Conservation (phyloP, 2,888 invertebrate species). For the Sclerodermus sp. region DNA sequence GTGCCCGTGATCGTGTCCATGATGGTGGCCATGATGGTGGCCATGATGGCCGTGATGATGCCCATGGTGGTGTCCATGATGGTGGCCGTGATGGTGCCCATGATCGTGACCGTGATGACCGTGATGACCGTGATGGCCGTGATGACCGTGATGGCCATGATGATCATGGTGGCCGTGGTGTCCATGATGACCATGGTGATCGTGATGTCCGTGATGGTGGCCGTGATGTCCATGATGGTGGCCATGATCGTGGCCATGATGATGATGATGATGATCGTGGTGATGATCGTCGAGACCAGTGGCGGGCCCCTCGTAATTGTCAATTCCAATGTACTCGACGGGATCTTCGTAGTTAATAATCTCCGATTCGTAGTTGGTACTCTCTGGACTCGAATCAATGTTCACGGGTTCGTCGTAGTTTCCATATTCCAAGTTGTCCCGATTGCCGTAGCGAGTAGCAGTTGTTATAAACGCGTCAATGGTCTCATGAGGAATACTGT, state of each 20-base stretch:
- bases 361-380: too few relatives aligned
- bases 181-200: slow-evolving; percentile 2
- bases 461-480: too few relatives aligned
- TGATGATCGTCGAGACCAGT: slow-evolving; percentile 19
- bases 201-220: slow-evolving; percentile 20
- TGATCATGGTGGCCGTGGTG: slow-evolving; percentile 10
- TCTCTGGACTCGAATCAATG: too few relatives aligned
- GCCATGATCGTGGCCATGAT: slow-evolving; percentile 22
- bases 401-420: too few relatives aligned
- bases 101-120: not conserved
- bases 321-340: too few relatives aligned
- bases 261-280: slow-evolving; percentile 12
- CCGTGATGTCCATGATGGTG: slow-evolving; percentile 9
- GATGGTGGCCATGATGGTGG: not conserved
- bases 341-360: too few relatives aligned
- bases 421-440: too few relatives aligned
- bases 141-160: slow-evolving; percentile 12
- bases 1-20: not conserved
- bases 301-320: too few relatives aligned
- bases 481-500: too few relatives aligned
- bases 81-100: not conserved
- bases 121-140: slow-evolving; percentile 12
- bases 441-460: too few relatives aligned
- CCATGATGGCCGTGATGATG: not conserved
- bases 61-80: not conserved